Conservation (phyloP, 2,888 invertebrate species). For the Tetrapedia diversipes region DNA sequence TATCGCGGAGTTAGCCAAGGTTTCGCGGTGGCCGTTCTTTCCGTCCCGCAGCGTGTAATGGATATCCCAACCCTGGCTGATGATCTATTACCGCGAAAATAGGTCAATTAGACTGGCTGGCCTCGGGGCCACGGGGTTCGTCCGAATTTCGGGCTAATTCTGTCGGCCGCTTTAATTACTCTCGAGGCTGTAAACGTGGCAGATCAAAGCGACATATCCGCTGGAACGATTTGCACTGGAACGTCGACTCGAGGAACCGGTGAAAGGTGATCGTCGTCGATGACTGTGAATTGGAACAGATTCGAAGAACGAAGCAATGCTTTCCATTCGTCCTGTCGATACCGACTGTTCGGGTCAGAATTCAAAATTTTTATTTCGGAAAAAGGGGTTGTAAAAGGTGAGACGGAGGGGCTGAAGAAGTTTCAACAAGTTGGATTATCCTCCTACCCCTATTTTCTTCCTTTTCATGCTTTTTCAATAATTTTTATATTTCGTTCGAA, state of each 20-base stretch:
- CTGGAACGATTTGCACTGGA: conserved; percentile 38
- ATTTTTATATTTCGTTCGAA: too few species aligned
- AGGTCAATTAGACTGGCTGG: conserved; percentile 73
- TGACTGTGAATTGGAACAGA: neutral
- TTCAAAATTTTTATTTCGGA: too few species aligned
- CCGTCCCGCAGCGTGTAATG: conserved; percentile 63
- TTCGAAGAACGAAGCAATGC: too few species aligned
- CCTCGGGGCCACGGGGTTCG: conserved; percentile 62
- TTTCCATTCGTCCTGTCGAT: too few species aligned
- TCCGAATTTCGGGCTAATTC: conserved; percentile 70
- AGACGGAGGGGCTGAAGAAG: too few species aligned
- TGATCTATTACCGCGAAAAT: conserved; percentile 76
- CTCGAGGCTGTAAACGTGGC: conserved; percentile 48
- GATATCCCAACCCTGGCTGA: conserved; percentile 67
- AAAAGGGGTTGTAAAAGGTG: too few species aligned
- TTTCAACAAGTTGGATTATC: too few species aligned
- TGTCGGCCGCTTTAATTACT: conserved; percentile 71
- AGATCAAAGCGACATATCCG: conserved; percentile 63
- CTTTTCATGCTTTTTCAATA: too few species aligned
- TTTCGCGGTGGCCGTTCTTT: conserved; percentile 60
- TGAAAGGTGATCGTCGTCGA: neutral
- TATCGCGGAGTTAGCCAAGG: conserved; percentile 47
- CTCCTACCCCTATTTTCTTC: too few species aligned
- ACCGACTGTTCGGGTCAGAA: too few species aligned
- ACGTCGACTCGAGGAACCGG: neutral